Percentiles rank a stretch among this genome's conserved stretches.
These are phyloP conservation scores for Chloroclystis v-ata DNA, from an alignment of 2,888 invertebrate genomes.

Conservation along the genomic window DNA sequence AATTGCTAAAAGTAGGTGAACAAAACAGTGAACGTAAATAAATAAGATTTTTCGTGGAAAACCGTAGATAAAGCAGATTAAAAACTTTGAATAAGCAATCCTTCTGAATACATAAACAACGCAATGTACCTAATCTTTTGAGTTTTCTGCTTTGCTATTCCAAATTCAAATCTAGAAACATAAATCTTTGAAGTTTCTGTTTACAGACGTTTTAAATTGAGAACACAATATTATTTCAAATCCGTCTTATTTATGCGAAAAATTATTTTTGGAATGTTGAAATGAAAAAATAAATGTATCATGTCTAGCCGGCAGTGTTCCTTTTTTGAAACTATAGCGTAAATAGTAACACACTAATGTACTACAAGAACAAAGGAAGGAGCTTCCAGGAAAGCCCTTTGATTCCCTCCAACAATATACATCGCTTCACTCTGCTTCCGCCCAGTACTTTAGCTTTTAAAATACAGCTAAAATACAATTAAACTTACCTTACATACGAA, in stretches of 20 bases:
- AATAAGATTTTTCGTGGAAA: not conserved
- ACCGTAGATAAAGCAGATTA: not conserved
- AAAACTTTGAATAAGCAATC: not conserved
- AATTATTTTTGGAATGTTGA: not conserved
- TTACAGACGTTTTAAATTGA: too few relatives aligned
- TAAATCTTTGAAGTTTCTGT: not conserved
- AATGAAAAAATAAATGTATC: not conserved
- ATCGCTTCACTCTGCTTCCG: slow-evolving; percentile 48
- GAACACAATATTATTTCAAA: too few relatives aligned
- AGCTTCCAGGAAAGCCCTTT: slow-evolving; percentile 50
- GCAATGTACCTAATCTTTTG: not conserved
- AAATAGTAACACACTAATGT: slow-evolving; percentile 24
- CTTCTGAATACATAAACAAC: not conserved
- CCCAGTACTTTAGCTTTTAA: slow-evolving; percentile 35
- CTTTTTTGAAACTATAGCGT: slow-evolving; percentile 3
- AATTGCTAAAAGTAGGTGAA: too few relatives aligned
- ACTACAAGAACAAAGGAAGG: slow-evolving; percentile 27
- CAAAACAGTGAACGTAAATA: too few relatives aligned
- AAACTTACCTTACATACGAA: too few relatives aligned
- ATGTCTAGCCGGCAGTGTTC: not conserved
- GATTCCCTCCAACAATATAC: slow-evolving; percentile 54
- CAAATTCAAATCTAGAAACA: slow-evolving; percentile 3
- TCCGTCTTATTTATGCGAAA: too few relatives aligned
- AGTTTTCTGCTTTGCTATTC: not conserved
- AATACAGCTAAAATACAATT: not conserved